Percentiles rank a stretch among this genome's conserved stretches.
Evolutionary conservation across 2,888 invertebrate genomes (phyloP).

Genomic region (Lobophora halterata): DNA sequence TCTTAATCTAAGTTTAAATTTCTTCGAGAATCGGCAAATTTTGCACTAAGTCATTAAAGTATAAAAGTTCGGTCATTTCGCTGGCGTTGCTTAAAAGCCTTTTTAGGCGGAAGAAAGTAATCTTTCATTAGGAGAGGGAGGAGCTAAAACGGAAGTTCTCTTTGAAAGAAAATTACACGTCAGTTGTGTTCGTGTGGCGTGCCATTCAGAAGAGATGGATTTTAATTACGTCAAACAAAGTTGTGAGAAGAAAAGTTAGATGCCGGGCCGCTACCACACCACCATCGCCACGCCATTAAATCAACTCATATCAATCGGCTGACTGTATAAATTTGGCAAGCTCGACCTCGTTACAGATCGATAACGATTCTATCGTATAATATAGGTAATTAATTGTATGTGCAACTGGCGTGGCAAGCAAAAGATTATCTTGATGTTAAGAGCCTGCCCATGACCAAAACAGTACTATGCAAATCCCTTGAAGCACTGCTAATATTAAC

Average conservation of each 20-base stretch:
- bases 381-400: not conserved
- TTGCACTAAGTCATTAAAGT: conserved; percentile 81
- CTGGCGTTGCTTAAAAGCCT: conserved; percentile 80
- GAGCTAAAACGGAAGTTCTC: conserved; percentile 80
- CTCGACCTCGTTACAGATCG: conserved; percentile 44
- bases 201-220: conserved; percentile 70
- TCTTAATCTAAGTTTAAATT: conserved; percentile 81
- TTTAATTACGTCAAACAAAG: conserved; percentile 79
- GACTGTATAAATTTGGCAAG: conserved; percentile 21
- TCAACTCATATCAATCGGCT: conserved; percentile 38
- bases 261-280: conserved; percentile 23
- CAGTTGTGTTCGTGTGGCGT: conserved; percentile 68
- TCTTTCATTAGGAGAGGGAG: conserved; percentile 79
- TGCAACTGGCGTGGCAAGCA: too few relatives aligned
- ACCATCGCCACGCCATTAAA: conserved; percentile 39
- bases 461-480: too few relatives aligned
- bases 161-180: conserved; percentile 80
- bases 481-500: too few relatives aligned
- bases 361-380: conserved; percentile 28
- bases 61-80: conserved; percentile 80
- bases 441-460: too few relatives aligned
- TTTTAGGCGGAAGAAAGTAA: conserved; percentile 80
- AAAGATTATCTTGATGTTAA: too few relatives aligned
- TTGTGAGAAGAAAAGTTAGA: conserved; percentile 57
- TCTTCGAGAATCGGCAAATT: conserved; percentile 78